Evolutionary conservation across 2,113 vertebrate genomes (phyloP), one percentile per base, ranked within the genome.

Genomic region (Sturnira hondurensis): DNA sequence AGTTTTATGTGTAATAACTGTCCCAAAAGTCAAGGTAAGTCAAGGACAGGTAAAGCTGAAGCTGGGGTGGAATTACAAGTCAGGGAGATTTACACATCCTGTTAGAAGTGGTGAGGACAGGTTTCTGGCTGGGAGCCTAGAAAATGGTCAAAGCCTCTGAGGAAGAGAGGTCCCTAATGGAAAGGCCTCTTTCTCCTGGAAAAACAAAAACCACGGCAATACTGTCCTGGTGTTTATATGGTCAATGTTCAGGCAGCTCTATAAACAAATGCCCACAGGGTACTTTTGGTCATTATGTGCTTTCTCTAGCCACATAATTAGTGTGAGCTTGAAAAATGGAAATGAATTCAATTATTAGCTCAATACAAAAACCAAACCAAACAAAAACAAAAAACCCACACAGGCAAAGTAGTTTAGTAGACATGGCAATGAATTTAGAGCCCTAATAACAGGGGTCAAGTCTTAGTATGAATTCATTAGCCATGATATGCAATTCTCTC

Each of bases 331-430:
- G 43, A 93, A n/a, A 96, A 94, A 82, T 54, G 38, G 52, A 91
- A 95, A 78, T 88, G 26, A 97, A 91, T 91, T 93, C 16, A 89
- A 96, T 68, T 68, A 88, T 86, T 73, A 89, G 54, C 38, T n/a
- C 54, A 91, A 91, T 68, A 54, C 15, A 95, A 90, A 94, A 76
- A 33, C 14, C 14, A 67, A 67, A 67, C 31, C 63, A 67, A 67
- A 67, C 31, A n/a, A 67, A 67, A 67, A 67, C 43, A 76, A 33
- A 50, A 47, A 50, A 47, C 28, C 24, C 65, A 89, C 45, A 81
- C 6, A 92, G 45, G 71, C 52, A 94, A 47, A 95, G 28, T 61
- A 20, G 15, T 83, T 38, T 3, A 82, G 58, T 47, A 78, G 61
- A 50, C 95, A 88, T 36, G 86, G 33, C 68, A 93, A 67, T 76